phyloP scores from a whole-genome alignment of 2,113 vertebrate species.

The Cairina moschata region DNA sequence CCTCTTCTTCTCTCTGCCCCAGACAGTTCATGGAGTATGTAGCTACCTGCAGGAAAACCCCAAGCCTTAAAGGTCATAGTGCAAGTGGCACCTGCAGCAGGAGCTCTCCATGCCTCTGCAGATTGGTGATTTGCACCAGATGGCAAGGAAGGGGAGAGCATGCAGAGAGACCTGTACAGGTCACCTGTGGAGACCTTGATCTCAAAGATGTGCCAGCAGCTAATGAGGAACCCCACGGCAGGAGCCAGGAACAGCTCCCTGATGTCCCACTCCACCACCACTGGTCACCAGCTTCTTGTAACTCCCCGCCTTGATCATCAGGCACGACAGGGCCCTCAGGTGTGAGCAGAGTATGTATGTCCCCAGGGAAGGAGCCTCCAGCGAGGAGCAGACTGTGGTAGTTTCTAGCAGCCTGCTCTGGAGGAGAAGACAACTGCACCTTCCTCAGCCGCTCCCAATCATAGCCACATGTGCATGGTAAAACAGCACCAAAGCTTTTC shows the following conservation, averaged over 20 bases:
- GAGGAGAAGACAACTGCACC: neutral
- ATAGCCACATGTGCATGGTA: neutral
- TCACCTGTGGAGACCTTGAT: neutral
- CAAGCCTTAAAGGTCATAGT: neutral
- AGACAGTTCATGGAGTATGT: neutral
- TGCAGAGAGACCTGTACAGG: neutral
- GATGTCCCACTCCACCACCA: neutral
- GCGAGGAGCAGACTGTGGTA: neutral
- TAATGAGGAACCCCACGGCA: rapidly evolving
- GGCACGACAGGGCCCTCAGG: neutral
- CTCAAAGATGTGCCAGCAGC: neutral
- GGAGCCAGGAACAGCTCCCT: neutral
- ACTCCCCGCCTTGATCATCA: neutral
- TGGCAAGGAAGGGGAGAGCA: rapidly evolving
- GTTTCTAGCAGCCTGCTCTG: neutral
- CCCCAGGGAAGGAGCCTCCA: neutral
- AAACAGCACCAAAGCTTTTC: neutral
- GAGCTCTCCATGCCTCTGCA: neutral
- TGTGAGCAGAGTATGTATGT: rapidly evolving
- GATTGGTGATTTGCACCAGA: rapidly evolving
- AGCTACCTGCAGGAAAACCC: neutral
- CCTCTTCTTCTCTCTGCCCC: neutral
- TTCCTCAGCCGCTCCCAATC: neutral
- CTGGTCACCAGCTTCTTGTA: rapidly evolving
- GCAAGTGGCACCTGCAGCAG: neutral